Evolutionary conservation across 2,888 invertebrate genomes (phyloP).

Genomic region (Idaea biselata): DNA sequence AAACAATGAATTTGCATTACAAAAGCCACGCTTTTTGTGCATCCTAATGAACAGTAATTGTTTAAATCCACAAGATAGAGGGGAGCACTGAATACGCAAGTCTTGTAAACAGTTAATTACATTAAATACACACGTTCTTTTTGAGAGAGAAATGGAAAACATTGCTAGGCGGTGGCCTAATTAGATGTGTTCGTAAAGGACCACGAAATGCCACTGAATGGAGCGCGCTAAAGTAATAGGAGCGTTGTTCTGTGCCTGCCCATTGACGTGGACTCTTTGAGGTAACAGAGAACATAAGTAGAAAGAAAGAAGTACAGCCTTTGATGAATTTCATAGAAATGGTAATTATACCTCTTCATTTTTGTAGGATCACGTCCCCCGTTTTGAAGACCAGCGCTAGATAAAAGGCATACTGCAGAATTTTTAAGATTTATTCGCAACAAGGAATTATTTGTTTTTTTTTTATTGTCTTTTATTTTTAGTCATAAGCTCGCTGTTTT

Average conservation of each 20-base stretch:
- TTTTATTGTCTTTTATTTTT: too few species aligned
- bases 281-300: not conserved
- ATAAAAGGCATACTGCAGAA: too few species aligned
- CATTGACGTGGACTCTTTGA: not conserved
- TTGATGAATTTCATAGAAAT: not conserved
- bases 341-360: not conserved
- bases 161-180: slow-evolving; percentile 25
- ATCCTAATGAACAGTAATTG: slow-evolving; percentile 70
- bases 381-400: too few species aligned
- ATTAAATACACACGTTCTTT: slow-evolving; percentile 45
- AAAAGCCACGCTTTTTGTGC: slow-evolving; percentile 53
- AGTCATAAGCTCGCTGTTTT: too few species aligned
- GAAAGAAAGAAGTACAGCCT: not conserved
- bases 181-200: slow-evolving; percentile 25
- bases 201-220: not conserved
- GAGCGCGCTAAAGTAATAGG: not conserved
- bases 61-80: slow-evolving; percentile 64
- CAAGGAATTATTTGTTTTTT: too few species aligned
- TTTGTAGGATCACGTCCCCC: too few species aligned
- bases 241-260: slow-evolving; percentile 4
- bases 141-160: slow-evolving; percentile 29
- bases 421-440: too few species aligned
- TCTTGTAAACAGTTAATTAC: slow-evolving; percentile 53
- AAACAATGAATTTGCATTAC: slow-evolving; percentile 68
- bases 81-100: slow-evolving; percentile 42